Evolutionary conservation across 1,140 invertebrate genomes (phyloP), one percentile per base, ranked within the genome.

Genomic region (Drosophila rhopaloa): DNA sequence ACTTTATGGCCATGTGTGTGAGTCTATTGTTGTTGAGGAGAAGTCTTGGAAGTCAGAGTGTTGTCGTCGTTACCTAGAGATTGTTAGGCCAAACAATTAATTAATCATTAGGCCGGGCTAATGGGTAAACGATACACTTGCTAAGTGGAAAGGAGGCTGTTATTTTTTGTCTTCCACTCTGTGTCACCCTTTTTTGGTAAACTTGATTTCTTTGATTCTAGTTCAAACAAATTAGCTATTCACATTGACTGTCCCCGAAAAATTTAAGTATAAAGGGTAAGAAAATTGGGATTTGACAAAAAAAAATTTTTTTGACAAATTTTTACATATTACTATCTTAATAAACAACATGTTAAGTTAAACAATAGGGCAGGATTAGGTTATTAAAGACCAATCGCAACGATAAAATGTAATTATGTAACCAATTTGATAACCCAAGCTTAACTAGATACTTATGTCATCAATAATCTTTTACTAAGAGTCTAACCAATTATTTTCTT

Each of bases 81-180:
- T 51, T 68, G 50, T 68, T 68, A 27, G 41, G 47, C 40, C 55
- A 48, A 71, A 59, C 75, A 82, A 82, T 79, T 79, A 75, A 74
- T 72, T 65, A 72, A 72, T 82, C 58, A 85, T 76, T 68, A 77
- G 48, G n/a, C 56, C 6, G 11, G 43, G 50, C 63, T 60, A 82
- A 79, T 76, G 53, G 56, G 56, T 59, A 70, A 70, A 51, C 44
- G 47, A 83, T 76, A 83, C 50, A 68, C 27, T 35, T 32, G 14
- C 19, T 13, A 1, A 41, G 19, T 13, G 13, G 29, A 16, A 32
- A n/a, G 16, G 16, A 50, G 19, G 32, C 14, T 51, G 8, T 16
- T 29, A 5, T 44, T 44, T 24, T 53, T 53, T 1, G 5, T 0
- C 13, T 59, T 40, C 44, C 2, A 9, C 50, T 27, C 29, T n/a